Evolutionary conservation across 2,797 vertebrate genomes (phyloP), one percentile per base, ranked within the genome.

Genomic region (Dendrocincla tyrannina): DNA sequence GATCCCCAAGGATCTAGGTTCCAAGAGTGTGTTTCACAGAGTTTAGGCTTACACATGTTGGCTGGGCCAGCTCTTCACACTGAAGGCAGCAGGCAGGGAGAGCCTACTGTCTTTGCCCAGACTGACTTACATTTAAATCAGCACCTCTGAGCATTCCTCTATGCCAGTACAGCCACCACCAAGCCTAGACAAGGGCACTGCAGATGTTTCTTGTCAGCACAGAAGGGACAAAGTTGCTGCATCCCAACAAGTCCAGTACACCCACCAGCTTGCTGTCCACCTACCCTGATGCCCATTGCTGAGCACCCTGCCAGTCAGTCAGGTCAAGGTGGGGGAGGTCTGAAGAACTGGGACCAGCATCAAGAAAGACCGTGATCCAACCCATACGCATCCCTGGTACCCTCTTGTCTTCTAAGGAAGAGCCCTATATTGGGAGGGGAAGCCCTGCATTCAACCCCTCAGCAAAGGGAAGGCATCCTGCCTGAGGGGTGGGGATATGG

Each of bases 1-100:
- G 76, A 86, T 90, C 17, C 64, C 27, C 80, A 72, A 91, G 66
- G 89, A 70, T 25, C 23, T 35, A 32, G 20, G 42, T 82, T 82
- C 39, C 50, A 42, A 30, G 39, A 55, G 32, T 0, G 4, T 59
- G 20, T 20, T 62, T 67, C 60, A 41, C 33, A 52, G 18, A 32
- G n/a, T n/a, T 63, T 50, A 27, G n/a, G 32, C 16, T 46, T 66
- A 8, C 50, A 66, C 20, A 5, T 4, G 8, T 22, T 56, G 32
- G 9, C 56, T 47, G 27, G 66, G n/a, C 23, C 55, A 89, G 33
- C 24, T 53, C 56, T 75, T 47, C 1, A 4, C 27, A 53, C 16
- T n/a, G 20, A 64, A n/a, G 2, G 22, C 77, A 86, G 39, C 13
- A 73, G 32, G 30, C 23, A 62, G 19, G 32, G 5, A 78, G 15